A percentile compares a stretch with the other conserved stretches of the same genome.
Evolutionary conservation across 2,888 invertebrate species (phyloP).

Genomic region (Agapostemon virescens): DNA sequence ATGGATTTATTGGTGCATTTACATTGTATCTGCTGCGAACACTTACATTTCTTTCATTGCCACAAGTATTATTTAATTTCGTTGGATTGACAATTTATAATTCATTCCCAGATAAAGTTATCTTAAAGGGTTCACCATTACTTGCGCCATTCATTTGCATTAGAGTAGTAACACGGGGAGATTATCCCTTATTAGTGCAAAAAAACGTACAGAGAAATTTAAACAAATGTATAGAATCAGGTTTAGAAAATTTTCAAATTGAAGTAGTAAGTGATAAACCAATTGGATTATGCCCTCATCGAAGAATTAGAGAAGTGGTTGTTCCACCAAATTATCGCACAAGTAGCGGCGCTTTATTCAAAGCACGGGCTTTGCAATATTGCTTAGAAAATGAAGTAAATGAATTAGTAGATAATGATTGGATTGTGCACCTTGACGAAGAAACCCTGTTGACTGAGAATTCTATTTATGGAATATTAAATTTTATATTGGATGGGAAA

Average conservation of each 20-base stretch:
- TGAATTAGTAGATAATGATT: conserved; percentile 91
- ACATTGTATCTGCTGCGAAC: conserved; percentile 89
- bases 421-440: conserved; percentile 99
- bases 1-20: conserved; percentile 88
- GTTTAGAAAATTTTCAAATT: conserved; percentile 96
- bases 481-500: conserved; percentile 96
- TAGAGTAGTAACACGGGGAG: conserved; percentile 95
- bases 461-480: conserved; percentile 93
- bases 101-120: conserved; percentile 95
- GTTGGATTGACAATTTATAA: conserved; percentile 93
- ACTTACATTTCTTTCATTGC: conserved; percentile 91
- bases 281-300: conserved; percentile 88
- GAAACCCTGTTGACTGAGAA: conserved; percentile 97
- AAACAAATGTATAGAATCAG: conserved; percentile 92
- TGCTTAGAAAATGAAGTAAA: conserved; percentile 96
- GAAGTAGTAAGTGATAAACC: conserved; percentile 97
- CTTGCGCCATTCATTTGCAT: conserved; percentile 97
- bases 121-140: conserved; percentile 93
- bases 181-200: conserved; percentile 94
- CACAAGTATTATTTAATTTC: conserved; percentile 94
- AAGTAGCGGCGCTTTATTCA: conserved; percentile 95
- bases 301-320: conserved; percentile 92
- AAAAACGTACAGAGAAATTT: conserved; percentile 93
- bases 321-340: conserved; percentile 93
- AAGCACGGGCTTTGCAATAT: conserved; percentile 96